Conservation (phyloP, 2,113 vertebrate genomes). For the Dasyprocta punctata region DNA sequence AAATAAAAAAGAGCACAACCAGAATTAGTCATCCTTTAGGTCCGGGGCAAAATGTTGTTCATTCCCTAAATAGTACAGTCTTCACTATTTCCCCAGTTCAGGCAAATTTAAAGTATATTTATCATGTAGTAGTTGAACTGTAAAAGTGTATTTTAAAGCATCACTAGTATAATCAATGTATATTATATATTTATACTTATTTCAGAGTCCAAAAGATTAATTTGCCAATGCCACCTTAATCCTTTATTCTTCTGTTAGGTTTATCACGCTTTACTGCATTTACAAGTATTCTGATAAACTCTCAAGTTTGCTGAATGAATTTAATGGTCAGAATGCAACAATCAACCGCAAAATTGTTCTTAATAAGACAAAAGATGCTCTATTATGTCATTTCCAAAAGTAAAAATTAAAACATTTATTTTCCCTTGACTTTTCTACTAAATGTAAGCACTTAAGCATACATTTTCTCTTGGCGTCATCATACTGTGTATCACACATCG, state of each 20-base stretch:
- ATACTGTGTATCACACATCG: too few relatives aligned
- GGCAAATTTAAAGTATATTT: background rate
- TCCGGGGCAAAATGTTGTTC: background rate
- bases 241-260: background rate
- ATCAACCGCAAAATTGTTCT: background rate
- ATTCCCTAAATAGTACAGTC: background rate
- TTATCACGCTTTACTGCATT: background rate
- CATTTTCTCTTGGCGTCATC: background rate
- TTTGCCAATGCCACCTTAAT: background rate
- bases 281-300: background rate
- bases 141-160: constrained; percentile 9
- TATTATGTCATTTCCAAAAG: background rate
- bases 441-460: background rate
- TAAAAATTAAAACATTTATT: background rate
- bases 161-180: background rate
- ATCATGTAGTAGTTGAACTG: background rate
- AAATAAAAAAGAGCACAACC: background rate
- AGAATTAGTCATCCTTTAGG: background rate
- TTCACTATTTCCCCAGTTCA: background rate
- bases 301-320: background rate
- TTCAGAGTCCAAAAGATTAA: background rate
- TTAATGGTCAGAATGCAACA: background rate
- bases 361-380: background rate
- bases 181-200: background rate
- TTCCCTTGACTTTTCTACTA: background rate